These are phyloP conservation scores for Phalacrocorax brasilianus DNA, from an alignment of 2,113 vertebrate species.

Conservation along the genomic window DNA sequence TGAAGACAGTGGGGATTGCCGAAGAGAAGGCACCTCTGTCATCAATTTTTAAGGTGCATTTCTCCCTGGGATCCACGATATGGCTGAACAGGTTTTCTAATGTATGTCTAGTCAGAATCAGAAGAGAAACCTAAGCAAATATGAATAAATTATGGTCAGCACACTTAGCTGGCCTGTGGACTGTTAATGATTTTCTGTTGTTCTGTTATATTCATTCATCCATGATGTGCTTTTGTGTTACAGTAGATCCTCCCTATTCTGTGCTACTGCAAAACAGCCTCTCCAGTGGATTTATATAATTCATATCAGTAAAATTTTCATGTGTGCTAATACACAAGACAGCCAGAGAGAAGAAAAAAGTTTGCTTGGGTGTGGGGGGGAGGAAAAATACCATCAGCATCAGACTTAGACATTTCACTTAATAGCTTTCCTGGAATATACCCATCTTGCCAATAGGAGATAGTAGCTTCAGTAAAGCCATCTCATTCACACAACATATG, in stretches of 20 bases:
- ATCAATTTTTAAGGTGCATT: background rate
- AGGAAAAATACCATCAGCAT: background rate
- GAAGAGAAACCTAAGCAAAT: conserved; percentile 17
- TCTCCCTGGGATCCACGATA: background rate
- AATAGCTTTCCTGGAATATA: conserved; percentile 48
- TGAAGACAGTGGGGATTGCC: background rate
- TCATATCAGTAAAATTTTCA: background rate
- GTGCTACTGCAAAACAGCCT: background rate
- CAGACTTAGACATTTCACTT: conserved; percentile 6
- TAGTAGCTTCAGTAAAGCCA: background rate
- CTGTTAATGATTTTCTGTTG: conserved; percentile 34
- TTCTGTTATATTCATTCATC: background rate
- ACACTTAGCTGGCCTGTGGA: background rate
- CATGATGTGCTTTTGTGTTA: background rate
- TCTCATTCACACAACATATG: conserved; percentile 46
- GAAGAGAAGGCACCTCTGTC: background rate
- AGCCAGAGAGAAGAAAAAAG: background rate
- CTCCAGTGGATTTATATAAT: background rate
- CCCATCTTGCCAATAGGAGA: conserved; percentile 35
- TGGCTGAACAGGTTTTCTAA: background rate
- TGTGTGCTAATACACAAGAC: conserved; percentile 1
- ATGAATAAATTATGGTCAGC: background rate
- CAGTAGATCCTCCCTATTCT: background rate
- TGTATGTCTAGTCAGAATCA: background rate
- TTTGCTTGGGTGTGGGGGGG: background rate